Base-by-base conservation (phyloP, 2,113 vertebrate species). In the Plecotus auritus region DNA sequence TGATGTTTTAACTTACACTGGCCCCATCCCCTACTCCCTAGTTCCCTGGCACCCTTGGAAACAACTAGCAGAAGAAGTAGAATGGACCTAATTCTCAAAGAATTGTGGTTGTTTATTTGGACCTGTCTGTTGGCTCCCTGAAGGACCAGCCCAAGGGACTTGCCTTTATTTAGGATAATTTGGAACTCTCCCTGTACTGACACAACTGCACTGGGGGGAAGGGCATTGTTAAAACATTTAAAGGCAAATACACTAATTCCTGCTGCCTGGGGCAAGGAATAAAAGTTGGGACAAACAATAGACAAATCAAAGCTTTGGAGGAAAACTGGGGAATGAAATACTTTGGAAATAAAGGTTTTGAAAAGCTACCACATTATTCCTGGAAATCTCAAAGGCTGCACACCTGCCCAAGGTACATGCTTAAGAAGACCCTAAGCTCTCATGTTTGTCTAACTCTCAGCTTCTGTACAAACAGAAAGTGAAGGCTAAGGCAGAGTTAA, bases 141-240 rank as follows among this genome's bases (percentile, higher is more conserved):
- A 95, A 67, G 51, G 56, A 85, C n/a, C 6, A 80, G 32, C 54
- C 80, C 32, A 92, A 67, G 70, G 18, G 37, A 3, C 35, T 84
- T 96, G 30, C 9, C 59, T 93, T 88, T 82, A 59, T 77, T 95
- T 94, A 22, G 35, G 18, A 56, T 95, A 78, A 47, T 59, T 86
- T 12, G 16, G 67, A 96, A 45, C 42, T 80, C 28, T 88, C 30
- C 42, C 30, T 73, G 26, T n/a, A 72, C 23, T 88, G 83, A 94
- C 40, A 74, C 35, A 61, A 37, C 32, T 81, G 42, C 10, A 74
- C 18, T 40, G 42, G 2, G 17, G 47, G 4, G 40, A n/a, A 16
- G 49, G 26, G 16, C 26, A 74, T 78, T 95, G 32, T 86, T 93
- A 90, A 92, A 95, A 92, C 26, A 73, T 86, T 80, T 77, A 95